Evolutionary conservation across 2,888 invertebrate species (phyloP), one percentile per base, ranked within the genome.

Genomic region (Stenurella melanura): DNA sequence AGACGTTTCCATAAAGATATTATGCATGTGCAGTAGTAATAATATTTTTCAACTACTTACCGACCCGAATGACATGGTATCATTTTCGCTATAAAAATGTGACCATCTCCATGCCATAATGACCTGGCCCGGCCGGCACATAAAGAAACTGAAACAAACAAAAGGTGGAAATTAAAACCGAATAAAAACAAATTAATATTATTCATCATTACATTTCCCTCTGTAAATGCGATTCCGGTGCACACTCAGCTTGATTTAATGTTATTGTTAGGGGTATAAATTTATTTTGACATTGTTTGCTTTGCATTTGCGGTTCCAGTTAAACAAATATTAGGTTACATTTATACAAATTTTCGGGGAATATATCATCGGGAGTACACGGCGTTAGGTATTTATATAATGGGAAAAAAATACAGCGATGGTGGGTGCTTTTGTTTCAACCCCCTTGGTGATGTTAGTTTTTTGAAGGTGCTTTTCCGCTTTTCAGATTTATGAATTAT

Each of bases 171-270:
- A 72, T 63, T 72, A 63, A 72, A 72, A 6, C 2, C 5, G 30
- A 72, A 63, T 63, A 72, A 63, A 71, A 54, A 72, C 26, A 30
- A 61, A 63, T 72, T 72, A 72, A 72, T 63, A 76, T 77, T 79
- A 79, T 77, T 76, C 79, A 77, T 76, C 74, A 75, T 73, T 74
- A 73, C 76, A 76, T 74, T 75, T 77, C 77, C 77, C 74, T 74
- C 61, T 76, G 69, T 54, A 74, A 76, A 76, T 76, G 63, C 73
- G 78, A 66, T 68, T 70, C 78, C 73, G 78, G 57, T 74, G 76
- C 77, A 75, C 75, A 78, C 76, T 78, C 78, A 74, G 77, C 78
- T 79, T 81, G 81, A 81, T 81, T 81, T 79, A 81, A 73, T 79
- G 81, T 78, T 81, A 79, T 76, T 76, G 78, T 78, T 64, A 67